Base-by-base conservation (phyloP, 2,797 vertebrate genomes). In the Smutsia gigantea region DNA sequence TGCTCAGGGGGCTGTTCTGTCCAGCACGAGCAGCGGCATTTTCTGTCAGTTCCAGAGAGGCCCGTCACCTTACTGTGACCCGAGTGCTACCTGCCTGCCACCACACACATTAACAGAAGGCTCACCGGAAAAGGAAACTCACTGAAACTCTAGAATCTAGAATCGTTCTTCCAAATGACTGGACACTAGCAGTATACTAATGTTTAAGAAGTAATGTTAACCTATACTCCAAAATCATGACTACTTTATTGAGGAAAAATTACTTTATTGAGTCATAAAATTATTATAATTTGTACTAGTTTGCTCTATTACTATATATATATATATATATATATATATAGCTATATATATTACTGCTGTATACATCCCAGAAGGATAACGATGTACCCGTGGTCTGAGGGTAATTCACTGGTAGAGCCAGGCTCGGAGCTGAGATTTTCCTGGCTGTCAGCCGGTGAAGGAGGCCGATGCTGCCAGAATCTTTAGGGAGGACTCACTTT, bases 171-270 rank as follows among this genome's bases (percentile, higher is more conserved):
- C 25, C 42, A 84, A 91, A 55, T 71, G 42, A 59, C 4, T 21
- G 37, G 25, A 46, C n/a, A 66, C 5, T 90, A 31, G 55, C 81
- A 72, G 15, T 64, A n/a, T 23, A 46, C 74, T 90, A 53, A 71
- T 63, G 19, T 59, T 29, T 37, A 63, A 66, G 68, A 90, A 61
- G 21, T 78, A 69, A n/a, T 42, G 21, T 71, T 82, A 74, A 63
- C 63, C 77, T 82, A 91, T 93, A 27, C 79, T 79, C 91, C 42
- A 78, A 85, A 31, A 23, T 90, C 31, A 34, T 64, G 55, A 61
- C 84, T 87, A 79, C 34, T 96, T 46, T 93, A 4, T n/a, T 94
- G 53, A 87, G 37, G 64, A 87, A 82, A 87, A 94, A 29, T 87
- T 95, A 37, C 71, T 74, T 85, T 82, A 71, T 83, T 85, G 42